Percentiles rank a stretch among this genome's conserved stretches.
These are phyloP conservation scores for Hyperopisus bebe DNA, from an alignment of 2,113 vertebrate genomes.

Conservation along the genomic window DNA sequence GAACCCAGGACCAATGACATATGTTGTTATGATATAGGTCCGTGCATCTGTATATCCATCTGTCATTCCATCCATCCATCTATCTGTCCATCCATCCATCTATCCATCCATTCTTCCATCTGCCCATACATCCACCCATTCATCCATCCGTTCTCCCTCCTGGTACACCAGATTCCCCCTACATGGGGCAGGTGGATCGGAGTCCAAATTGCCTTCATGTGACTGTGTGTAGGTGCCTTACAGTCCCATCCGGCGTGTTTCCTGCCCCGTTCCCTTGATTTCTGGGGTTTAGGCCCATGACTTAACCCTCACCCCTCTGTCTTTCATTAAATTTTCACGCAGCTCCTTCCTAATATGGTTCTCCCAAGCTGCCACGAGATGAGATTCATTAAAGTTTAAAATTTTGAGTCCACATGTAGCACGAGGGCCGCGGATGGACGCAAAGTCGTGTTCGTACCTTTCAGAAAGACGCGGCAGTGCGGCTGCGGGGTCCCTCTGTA, in stretches of 20 bases:
- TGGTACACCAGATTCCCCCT: background rate
- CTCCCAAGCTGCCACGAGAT: background rate
- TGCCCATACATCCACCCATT: background rate
- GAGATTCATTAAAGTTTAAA: background rate
- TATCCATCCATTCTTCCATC: background rate
- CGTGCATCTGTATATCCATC: background rate
- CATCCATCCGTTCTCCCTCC: background rate
- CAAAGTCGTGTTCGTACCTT: background rate
- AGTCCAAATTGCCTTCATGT: background rate
- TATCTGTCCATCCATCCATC: background rate
- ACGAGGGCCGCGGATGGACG: background rate
- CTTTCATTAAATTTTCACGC: background rate
- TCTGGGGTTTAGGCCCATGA: background rate
- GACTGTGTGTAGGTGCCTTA: background rate
- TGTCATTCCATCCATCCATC: background rate
- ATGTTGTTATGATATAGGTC: background rate
- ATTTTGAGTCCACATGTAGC: background rate
- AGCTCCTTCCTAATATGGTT: background rate
- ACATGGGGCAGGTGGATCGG: background rate
- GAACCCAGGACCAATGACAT: background rate
- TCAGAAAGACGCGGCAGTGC: background rate
- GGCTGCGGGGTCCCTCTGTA: background rate
- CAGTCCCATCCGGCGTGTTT: background rate
- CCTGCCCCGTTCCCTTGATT: background rate
- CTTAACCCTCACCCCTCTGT: background rate